These are phyloP conservation scores for Octodonta nipae DNA, from an alignment of 2,888 invertebrate genomes.

Conservation along the genomic window DNA sequence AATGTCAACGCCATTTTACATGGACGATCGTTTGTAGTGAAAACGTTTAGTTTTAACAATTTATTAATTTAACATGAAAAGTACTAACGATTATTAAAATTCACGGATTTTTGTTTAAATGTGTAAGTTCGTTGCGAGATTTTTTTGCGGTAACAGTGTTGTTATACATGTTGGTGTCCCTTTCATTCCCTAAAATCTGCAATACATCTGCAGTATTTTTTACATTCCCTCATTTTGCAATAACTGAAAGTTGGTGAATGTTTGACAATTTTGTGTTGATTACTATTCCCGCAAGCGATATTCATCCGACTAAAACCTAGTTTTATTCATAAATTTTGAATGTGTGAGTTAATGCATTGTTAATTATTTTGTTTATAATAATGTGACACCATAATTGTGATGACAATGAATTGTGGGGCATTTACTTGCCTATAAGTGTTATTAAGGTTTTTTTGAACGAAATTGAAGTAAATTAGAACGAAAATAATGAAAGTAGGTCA, in stretches of 20 bases:
- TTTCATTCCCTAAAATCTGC: slow-evolving; percentile 1
- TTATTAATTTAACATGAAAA: neutral
- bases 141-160: neutral
- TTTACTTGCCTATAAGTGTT: neutral
- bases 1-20: slow-evolving; percentile 1
- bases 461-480: neutral
- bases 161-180: neutral
- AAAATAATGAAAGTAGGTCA: slow-evolving; percentile 1
- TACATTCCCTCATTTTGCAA: neutral
- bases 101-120: neutral
- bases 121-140: neutral
- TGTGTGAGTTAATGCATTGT: neutral
- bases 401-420: neutral
- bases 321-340: slow-evolving; percentile 1
- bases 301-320: no score
- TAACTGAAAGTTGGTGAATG: neutral
- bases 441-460: no score
- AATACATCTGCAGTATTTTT: slow-evolving; percentile 2
- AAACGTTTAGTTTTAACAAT: slow-evolving; percentile 1
- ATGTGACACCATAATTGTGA: neutral
- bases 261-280: neutral
- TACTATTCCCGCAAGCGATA: slow-evolving; percentile 2
- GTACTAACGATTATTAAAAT: slow-evolving; percentile 1
- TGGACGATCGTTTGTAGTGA: slow-evolving; percentile 1
- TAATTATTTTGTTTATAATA: slow-evolving; percentile 2